A percentile compares a stretch with the other conserved stretches of the same genome.
Evolutionary conservation across 2,888 invertebrate genomes (phyloP).

Genomic region (Orthonevra nobilis): DNA sequence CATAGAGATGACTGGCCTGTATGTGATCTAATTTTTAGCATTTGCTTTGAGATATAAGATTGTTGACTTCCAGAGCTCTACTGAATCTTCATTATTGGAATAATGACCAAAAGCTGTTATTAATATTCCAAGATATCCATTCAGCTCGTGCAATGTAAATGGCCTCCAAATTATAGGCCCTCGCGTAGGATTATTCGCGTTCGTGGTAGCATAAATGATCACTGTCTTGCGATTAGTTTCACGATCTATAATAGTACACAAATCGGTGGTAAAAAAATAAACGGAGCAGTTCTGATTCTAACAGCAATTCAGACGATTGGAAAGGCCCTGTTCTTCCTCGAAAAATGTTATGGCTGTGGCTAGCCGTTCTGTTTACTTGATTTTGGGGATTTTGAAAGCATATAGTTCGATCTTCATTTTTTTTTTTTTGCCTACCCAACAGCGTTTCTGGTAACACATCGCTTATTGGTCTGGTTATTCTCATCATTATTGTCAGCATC

Average conservation of each 20-base stretch:
- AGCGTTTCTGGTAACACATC: background rate
- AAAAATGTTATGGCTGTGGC: background rate
- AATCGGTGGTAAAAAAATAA: constrained; percentile 10
- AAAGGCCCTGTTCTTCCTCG: background rate
- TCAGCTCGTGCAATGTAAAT: constrained; percentile 2
- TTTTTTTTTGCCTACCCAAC: constrained; percentile 3
- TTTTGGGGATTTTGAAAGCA: background rate
- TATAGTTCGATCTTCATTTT: constrained; percentile 1
- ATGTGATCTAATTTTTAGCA: too few species aligned
- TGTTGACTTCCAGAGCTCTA: too few species aligned
- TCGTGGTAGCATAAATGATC: background rate
- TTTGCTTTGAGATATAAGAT: too few species aligned
- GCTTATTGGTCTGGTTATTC: background rate
- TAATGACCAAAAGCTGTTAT: background rate
- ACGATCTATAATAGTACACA: constrained; percentile 1
- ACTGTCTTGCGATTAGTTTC: background rate
- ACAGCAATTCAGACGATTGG: background rate
- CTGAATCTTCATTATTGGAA: constrained; percentile 10
- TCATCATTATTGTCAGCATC: background rate
- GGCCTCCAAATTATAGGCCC: background rate
- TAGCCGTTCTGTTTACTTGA: constrained; percentile 7
- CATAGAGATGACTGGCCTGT: too few species aligned
- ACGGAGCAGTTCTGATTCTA: background rate
- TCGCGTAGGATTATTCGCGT: background rate
- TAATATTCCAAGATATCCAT: background rate